Percentiles rank a stretch among this genome's conserved stretches.
These are phyloP conservation scores for Melanophora roralis DNA, from an alignment of 2,888 invertebrate species.

Conservation along the genomic window DNA sequence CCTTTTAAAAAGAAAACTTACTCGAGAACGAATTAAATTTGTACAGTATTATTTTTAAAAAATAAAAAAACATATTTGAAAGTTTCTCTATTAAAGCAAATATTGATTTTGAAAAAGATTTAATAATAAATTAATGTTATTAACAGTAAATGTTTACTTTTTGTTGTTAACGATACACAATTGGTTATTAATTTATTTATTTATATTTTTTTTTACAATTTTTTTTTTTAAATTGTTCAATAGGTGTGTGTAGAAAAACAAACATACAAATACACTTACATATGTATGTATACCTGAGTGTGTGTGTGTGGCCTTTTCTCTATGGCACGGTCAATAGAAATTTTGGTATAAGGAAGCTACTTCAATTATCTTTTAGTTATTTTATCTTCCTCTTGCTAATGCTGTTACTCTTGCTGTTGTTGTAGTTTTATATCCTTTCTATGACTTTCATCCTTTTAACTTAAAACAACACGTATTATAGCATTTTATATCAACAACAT, in stretches of 20 bases:
- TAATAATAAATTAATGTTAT: conserved; percentile 4
- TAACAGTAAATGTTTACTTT: neutral
- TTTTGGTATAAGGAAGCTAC: conserved; percentile 33
- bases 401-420: neutral
- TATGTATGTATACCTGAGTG: neutral
- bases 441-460: conserved; percentile 28
- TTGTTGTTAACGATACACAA: neutral
- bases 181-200: neutral
- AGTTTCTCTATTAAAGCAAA: neutral
- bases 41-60: too few relatives aligned
- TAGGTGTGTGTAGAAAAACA: neutral
- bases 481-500: conserved; percentile 40
- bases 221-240: neutral
- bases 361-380: conserved; percentile 48
- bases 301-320: neutral
- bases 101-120: neutral
- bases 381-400: neutral
- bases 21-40: too few relatives aligned
- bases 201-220: neutral
- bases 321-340: conserved; percentile 34
- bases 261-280: neutral
- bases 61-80: too few relatives aligned
- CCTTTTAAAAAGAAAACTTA: too few relatives aligned
- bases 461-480: conserved; percentile 50
- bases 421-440: neutral